Percentiles rank a stretch among this genome's conserved stretches.
phyloP scores from a whole-genome alignment of 2,888 invertebrate species.

The Leucophenga maculata region DNA sequence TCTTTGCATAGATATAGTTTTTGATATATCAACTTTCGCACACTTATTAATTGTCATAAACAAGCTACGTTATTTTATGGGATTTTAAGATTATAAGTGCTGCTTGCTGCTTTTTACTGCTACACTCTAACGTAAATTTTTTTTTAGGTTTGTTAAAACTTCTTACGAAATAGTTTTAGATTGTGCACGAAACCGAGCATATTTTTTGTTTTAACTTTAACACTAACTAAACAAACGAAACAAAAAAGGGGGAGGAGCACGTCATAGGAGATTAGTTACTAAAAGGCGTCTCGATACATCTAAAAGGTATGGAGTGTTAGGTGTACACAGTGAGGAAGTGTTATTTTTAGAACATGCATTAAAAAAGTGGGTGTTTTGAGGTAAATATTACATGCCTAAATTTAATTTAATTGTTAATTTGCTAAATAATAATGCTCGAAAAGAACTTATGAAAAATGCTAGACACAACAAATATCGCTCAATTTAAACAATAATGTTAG shows the following conservation, averaged over 20 bases:
- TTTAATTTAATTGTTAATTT: conserved; percentile 54
- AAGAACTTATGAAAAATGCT: background rate
- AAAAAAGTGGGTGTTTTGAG: too few relatives aligned
- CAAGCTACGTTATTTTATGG: conserved; percentile 24
- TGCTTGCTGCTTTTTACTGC: conserved; percentile 18
- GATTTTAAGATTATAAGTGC: conserved; percentile 14
- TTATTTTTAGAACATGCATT: too few relatives aligned
- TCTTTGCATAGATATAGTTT: conserved; percentile 9
- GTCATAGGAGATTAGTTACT: too few relatives aligned
- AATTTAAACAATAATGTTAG: background rate
- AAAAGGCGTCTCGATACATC: too few relatives aligned
- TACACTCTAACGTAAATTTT: conserved; percentile 24
- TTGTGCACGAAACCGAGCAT: conserved; percentile 22
- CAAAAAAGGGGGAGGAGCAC: too few relatives aligned
- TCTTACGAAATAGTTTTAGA: background rate
- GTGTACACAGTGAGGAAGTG: too few relatives aligned
- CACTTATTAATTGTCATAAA: conserved; percentile 25
- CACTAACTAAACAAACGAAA: background rate
- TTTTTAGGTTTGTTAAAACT: conserved; percentile 12
- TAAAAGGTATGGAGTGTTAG: too few relatives aligned
- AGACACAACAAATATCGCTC: background rate
- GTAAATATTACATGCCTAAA: conserved; percentile 58
- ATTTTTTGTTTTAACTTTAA: conserved; percentile 1
- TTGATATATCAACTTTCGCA: background rate
- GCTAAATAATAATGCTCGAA: conserved; percentile 54